A percentile compares a stretch with the other conserved stretches of the same genome.
Evolutionary conservation across 1,140 invertebrate genomes (phyloP).

Genomic region (Drosophila lacteicornis): DNA sequence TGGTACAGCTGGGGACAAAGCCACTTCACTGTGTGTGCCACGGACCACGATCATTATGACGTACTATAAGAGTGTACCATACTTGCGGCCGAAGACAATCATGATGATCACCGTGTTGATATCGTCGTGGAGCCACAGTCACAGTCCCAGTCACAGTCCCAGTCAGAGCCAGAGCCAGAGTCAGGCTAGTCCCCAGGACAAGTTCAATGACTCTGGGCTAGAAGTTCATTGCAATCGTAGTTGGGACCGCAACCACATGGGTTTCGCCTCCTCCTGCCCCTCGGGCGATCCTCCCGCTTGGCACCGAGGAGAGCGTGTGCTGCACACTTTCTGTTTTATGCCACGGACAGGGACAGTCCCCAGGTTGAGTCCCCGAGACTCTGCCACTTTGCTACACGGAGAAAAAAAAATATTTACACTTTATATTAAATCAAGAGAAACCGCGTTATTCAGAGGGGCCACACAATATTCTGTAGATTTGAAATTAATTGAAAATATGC

Average conservation of each 20-base stretch:
- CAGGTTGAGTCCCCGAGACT: slow-evolving; percentile 33
- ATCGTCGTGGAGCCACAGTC: slow-evolving; percentile 57
- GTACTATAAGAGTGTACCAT: slow-evolving; percentile 12
- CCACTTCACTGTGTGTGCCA: slow-evolving; percentile 69
- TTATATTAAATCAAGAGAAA: not conserved
- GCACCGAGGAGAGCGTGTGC: slow-evolving; percentile 73
- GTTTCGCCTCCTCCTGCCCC: slow-evolving; percentile 17
- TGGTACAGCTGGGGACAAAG: slow-evolving; percentile 67
- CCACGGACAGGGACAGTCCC: slow-evolving; percentile 56
- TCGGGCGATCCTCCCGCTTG: slow-evolving; percentile 45
- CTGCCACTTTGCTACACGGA: slow-evolving; percentile 13
- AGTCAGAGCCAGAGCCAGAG: slow-evolving; percentile 9
- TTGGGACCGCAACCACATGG: slow-evolving; percentile 60
- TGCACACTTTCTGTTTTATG: slow-evolving; percentile 83
- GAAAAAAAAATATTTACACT: not conserved
- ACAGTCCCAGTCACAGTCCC: slow-evolving; percentile 28
- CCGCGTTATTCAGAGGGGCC: not conserved
- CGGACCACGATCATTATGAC: slow-evolving; percentile 49
- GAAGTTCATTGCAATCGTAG: slow-evolving; percentile 80
- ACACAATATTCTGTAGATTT: not conserved
- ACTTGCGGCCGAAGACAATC: slow-evolving; percentile 41
- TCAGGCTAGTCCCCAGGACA: slow-evolving; percentile 64
- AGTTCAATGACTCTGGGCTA: slow-evolving; percentile 79
- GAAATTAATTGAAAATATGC: not conserved
- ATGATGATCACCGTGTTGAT: slow-evolving; percentile 76